Percentiles rank a stretch among this genome's conserved stretches.
These are phyloP conservation scores for Muscicapa striata DNA, from an alignment of 2,797 vertebrate species.

Conservation along the genomic window DNA sequence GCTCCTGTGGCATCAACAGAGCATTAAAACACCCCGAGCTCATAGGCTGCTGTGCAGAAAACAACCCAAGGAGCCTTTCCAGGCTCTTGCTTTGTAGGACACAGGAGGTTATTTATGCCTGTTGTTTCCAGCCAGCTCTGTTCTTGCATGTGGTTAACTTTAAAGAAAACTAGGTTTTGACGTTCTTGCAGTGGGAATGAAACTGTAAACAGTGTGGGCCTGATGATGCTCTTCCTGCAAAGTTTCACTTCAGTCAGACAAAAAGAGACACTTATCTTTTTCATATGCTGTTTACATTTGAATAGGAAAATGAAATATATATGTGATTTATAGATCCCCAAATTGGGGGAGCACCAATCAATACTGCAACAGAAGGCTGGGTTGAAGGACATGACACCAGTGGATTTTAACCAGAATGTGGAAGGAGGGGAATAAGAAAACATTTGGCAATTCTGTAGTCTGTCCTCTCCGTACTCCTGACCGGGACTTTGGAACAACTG, in stretches of 20 bases:
- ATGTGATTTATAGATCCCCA: neutral
- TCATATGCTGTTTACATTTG: neutral
- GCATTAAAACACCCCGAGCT: conserved; percentile 24
- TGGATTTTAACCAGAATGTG: neutral
- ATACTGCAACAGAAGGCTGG: neutral
- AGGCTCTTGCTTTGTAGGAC: neutral
- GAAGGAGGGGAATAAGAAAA: neutral
- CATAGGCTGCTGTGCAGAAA: conserved; percentile 45
- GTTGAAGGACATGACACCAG: neutral
- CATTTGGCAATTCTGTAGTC: neutral
- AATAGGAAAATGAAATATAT: neutral
- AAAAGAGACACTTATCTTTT: neutral
- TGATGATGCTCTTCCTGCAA: neutral
- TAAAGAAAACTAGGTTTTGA: conserved; percentile 3
- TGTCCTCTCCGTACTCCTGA: neutral
- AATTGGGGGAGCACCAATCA: neutral
- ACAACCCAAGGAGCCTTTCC: conserved; percentile 13
- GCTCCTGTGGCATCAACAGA: conserved; percentile 51
- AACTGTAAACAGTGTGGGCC: neutral
- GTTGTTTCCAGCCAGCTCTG: neutral
- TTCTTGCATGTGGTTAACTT: neutral
- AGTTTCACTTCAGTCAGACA: neutral
- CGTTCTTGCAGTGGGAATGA: neutral
- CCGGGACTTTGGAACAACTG: neutral
- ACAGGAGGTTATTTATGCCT: conserved; percentile 7